Evolutionary conservation across 1,140 invertebrate genomes (phyloP).

Genomic region (Pollicipes pollicipes): DNA sequence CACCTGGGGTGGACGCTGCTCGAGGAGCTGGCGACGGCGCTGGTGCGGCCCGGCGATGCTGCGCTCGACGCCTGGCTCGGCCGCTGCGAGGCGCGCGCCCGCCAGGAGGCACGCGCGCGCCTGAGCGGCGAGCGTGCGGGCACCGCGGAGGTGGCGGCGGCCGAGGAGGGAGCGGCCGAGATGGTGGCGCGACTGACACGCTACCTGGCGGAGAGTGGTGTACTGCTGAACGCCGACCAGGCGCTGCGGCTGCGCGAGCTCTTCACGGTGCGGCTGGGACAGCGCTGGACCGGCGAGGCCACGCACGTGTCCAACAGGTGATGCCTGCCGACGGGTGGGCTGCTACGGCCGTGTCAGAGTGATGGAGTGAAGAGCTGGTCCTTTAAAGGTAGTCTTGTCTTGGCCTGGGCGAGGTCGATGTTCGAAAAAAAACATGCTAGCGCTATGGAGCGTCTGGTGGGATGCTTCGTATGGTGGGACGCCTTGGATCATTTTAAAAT

Average conservation of each 20-base stretch:
- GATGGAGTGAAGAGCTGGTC: too few species aligned
- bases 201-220: neutral
- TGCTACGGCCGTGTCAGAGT: too few species aligned
- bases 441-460: too few species aligned
- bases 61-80: neutral
- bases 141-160: neutral
- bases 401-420: too few species aligned
- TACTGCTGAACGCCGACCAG: neutral
- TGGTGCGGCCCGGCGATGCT: neutral
- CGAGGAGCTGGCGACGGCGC: neutral
- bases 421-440: too few species aligned
- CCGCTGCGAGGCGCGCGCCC: neutral
- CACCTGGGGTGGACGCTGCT: neutral
- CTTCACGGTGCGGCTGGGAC: neutral
- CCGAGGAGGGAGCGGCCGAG: neutral
- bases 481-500: too few species aligned
- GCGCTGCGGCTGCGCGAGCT: neutral
- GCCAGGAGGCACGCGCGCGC: neutral
- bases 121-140: neutral
- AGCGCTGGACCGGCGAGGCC: neutral
- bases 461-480: too few species aligned
- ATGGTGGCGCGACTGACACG: neutral
- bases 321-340: too few species aligned
- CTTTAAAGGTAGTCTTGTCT: too few species aligned
- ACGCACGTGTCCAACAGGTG: neutral